A percentile compares a stretch with the other conserved stretches of the same genome.
Evolutionary conservation across 2,113 vertebrate species (phyloP).

Genomic region (Poeciliopsis turrubarensis): DNA sequence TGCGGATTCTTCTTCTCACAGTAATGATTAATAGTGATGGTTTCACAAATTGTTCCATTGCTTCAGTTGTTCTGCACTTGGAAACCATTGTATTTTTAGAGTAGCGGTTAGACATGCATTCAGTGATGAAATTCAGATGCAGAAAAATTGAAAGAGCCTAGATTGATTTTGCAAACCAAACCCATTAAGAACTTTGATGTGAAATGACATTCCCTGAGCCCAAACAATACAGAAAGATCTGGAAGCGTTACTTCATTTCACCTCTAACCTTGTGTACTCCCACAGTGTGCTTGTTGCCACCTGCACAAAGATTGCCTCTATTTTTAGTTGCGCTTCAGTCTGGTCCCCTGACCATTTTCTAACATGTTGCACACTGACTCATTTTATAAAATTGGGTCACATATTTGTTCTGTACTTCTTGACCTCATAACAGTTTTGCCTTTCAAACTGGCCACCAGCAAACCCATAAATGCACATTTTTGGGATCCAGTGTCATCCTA

Average conservation of each 20-base stretch:
- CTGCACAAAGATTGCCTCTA: conserved; percentile 16
- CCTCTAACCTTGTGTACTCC: conserved; percentile 7
- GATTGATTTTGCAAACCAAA: not conserved
- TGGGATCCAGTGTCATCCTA: not conserved
- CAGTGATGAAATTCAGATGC: conserved; percentile 8
- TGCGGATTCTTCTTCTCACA: conserved; percentile 39
- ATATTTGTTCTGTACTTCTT: not conserved
- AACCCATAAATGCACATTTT: not conserved
- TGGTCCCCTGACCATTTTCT: conserved; percentile 18
- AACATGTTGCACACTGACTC: not conserved
- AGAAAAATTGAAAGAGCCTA: not conserved
- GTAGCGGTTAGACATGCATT: conserved; percentile 30
- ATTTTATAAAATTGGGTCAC: not conserved
- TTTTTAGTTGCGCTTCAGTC: conserved; percentile 23
- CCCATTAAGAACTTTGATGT: conserved; percentile 12
- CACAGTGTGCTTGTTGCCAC: conserved; percentile 10
- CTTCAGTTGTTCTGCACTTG: conserved; percentile 49
- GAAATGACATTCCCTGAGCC: conserved; percentile 13
- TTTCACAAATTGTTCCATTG: conserved; percentile 58
- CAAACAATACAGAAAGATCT: conserved; percentile 20
- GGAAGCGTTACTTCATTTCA: conserved; percentile 19
- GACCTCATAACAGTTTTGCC: not conserved
- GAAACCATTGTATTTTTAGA: conserved; percentile 40
- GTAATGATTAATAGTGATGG: conserved; percentile 72
- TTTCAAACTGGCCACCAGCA: not conserved